These are phyloP conservation scores for Sylvia atricapilla DNA, from an alignment of 2,113 vertebrate species.

Conservation along the genomic window DNA sequence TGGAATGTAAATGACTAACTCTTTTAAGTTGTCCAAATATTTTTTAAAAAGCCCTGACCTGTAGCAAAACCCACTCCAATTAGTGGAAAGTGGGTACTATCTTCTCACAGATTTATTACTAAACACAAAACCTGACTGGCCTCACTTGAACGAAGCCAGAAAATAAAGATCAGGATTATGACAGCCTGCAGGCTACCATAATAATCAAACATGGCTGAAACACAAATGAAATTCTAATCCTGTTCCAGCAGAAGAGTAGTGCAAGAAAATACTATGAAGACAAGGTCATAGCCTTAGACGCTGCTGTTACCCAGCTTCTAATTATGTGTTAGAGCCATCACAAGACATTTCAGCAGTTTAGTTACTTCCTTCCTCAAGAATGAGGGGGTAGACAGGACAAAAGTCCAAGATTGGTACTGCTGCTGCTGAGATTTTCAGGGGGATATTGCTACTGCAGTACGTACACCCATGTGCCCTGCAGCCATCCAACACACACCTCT, in stretches of 20 bases:
- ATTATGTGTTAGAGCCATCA: neutral
- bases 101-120: neutral
- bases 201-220: neutral
- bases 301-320: neutral
- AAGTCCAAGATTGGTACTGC: neutral
- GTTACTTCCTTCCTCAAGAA: neutral
- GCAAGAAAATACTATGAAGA: neutral
- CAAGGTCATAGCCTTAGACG: neutral
- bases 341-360: neutral
- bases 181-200: neutral
- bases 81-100: neutral
- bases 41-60: neutral
- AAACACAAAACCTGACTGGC: neutral
- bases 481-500: neutral
- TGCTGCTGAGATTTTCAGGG: neutral
- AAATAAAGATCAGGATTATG: neutral
- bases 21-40: neutral
- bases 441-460: neutral
- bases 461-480: fast-evolving
- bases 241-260: neutral
- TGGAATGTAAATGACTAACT: neutral
- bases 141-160: neutral
- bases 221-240: neutral
- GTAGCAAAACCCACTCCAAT: neutral
- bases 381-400: neutral